Conservation (phyloP, 2,888 invertebrate species). For the Pseudococcus longispinus region DNA sequence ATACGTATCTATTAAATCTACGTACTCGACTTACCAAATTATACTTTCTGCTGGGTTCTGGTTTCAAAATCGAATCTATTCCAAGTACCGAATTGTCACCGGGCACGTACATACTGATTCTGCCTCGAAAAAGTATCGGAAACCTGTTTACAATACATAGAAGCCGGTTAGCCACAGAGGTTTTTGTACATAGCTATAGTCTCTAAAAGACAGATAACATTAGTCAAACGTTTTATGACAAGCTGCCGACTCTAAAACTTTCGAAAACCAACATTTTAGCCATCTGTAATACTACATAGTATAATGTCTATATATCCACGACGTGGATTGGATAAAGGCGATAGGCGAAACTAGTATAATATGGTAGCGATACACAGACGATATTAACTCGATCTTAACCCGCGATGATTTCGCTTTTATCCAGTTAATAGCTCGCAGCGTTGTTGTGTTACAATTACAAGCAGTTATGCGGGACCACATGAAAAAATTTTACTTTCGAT, state of each 20-base stretch:
- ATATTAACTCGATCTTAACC: slow-evolving; percentile 35
- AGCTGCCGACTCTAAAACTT: background rate
- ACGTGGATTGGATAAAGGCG: background rate
- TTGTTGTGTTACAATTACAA: slow-evolving; percentile 32
- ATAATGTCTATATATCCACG: background rate
- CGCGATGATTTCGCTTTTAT: slow-evolving; percentile 50
- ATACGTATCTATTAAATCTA: too few species aligned
- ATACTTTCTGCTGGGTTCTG: background rate
- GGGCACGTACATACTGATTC: background rate
- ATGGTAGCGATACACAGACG: background rate
- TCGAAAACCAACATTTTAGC: slow-evolving; percentile 21
- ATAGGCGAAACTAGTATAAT: slow-evolving; percentile 27
- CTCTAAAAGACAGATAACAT: background rate
- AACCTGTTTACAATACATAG: background rate
- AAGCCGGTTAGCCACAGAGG: background rate
- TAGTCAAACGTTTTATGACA: slow-evolving; percentile 31
- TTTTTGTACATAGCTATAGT: background rate
- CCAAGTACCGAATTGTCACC: slow-evolving; percentile 1
- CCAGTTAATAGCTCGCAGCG: slow-evolving; percentile 29
- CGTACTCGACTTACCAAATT: background rate
- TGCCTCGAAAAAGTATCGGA: background rate
- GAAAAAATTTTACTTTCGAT: slow-evolving; percentile 29
- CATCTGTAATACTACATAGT: slow-evolving; percentile 27
- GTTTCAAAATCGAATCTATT: background rate
- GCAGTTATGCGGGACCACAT: slow-evolving; percentile 14